A percentile compares a stretch with the other conserved stretches of the same genome.
phyloP scores from a whole-genome alignment of 2,797 vertebrate genomes.

The Liparis tanakae region DNA sequence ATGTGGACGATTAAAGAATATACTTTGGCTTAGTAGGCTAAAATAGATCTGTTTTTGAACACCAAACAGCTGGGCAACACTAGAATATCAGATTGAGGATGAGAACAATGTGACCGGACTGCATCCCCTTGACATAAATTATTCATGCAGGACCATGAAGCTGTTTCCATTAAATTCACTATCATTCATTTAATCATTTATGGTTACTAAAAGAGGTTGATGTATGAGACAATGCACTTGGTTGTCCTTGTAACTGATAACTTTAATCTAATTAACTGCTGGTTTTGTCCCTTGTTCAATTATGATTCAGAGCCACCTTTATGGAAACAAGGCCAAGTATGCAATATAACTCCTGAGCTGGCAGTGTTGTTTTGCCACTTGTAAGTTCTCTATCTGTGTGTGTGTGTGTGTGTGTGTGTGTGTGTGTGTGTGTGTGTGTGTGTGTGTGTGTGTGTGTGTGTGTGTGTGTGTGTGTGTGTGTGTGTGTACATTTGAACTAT shows the following conservation, averaged over 20 bases:
- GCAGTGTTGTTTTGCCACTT: conserved; percentile 37
- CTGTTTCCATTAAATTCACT: conserved; percentile 66
- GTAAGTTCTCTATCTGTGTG: conserved; percentile 28
- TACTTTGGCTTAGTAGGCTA: conserved; percentile 9
- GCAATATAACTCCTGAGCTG: conserved; percentile 51
- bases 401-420: not conserved
- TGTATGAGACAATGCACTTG: conserved; percentile 51
- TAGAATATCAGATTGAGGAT: conserved; percentile 46
- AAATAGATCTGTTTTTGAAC: conserved; percentile 21
- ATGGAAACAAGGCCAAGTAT: conserved; percentile 46
- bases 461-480: conserved; percentile 6
- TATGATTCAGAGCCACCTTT: conserved; percentile 64
- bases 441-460: conserved; percentile 1
- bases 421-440: conserved; percentile 7
- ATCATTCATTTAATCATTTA: conserved; percentile 64
- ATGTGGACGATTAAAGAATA: conserved; percentile 19
- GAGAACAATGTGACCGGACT: conserved; percentile 43
- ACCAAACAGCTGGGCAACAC: conserved; percentile 29
- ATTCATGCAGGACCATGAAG: conserved; percentile 62
- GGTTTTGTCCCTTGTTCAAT: conserved; percentile 62
- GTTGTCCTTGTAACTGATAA: conserved; percentile 67
- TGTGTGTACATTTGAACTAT: conserved; percentile 6
- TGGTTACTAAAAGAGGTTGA: conserved; percentile 56
- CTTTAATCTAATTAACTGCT: conserved; percentile 67
- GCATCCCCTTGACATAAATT: conserved; percentile 47